These are phyloP conservation scores for Clistopyga incitator DNA, from an alignment of 2,888 invertebrate species.

Conservation along the genomic window DNA sequence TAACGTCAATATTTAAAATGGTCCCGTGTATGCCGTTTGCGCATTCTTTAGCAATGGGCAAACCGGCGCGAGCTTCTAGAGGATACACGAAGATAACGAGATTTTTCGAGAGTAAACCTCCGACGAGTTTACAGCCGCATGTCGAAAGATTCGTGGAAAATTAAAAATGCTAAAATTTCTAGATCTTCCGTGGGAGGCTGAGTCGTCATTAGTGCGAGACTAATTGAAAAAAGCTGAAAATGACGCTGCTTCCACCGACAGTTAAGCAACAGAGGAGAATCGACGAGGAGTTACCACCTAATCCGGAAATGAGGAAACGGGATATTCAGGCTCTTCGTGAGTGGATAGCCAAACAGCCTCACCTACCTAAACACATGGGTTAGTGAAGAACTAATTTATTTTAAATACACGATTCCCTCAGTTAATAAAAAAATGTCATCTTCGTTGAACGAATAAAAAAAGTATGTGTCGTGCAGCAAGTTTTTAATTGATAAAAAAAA, in stretches of 20 bases:
- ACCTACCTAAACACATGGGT: conserved; percentile 83
- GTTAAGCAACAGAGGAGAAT: conserved; percentile 80
- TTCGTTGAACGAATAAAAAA: no score
- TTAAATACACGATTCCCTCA: no score
- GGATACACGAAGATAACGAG: conserved; percentile 38
- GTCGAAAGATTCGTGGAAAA: neutral
- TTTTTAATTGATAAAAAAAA: no score
- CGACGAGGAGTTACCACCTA: conserved; percentile 78
- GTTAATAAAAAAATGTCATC: no score
- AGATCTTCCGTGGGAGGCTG: neutral
- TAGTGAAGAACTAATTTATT: conserved; percentile 29
- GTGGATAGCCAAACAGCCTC: conserved; percentile 82
- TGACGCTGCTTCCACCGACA: conserved; percentile 81
- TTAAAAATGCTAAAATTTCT: neutral
- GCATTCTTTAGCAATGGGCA: conserved; percentile 18
- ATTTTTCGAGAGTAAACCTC: conserved; percentile 29
- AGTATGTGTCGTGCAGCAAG: no score
- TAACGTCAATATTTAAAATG: conserved; percentile 54
- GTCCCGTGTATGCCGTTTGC: conserved; percentile 1
- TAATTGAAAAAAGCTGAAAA: conserved; percentile 63
- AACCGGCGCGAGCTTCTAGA: conserved; percentile 20
- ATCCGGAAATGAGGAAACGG: conserved; percentile 79
- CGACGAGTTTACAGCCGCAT: neutral
- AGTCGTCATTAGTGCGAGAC: neutral
- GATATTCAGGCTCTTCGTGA: conserved; percentile 79